phyloP scores from a whole-genome alignment of 2,113 vertebrate species.

The Rhinoderma darwinii region DNA sequence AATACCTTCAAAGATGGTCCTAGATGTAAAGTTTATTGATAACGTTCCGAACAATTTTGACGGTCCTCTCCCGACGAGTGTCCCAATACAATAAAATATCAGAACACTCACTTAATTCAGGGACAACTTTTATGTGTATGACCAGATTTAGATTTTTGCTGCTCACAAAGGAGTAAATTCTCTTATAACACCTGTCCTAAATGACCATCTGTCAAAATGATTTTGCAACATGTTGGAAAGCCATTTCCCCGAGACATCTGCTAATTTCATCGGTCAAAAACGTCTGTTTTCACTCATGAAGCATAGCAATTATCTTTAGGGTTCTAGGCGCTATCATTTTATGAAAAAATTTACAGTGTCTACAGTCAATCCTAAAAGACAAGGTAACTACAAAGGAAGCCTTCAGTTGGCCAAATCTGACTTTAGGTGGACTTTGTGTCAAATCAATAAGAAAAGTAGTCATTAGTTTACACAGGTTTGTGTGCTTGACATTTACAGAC shows the following conservation, averaged over 20 bases:
- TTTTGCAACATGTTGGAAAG: not conserved
- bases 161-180: not conserved
- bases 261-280: conserved; percentile 1
- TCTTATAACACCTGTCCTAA: not conserved
- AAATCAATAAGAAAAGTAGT: not conserved
- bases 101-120: not conserved
- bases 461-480: not conserved
- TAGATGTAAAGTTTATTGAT: not conserved
- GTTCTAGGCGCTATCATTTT: not conserved
- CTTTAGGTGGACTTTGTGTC: conserved; percentile 3
- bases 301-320: not conserved
- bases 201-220: conserved; percentile 13
- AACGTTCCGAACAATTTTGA: not conserved
- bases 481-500: not conserved
- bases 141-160: not conserved
- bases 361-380: not conserved
- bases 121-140: not conserved
- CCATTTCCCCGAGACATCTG: conserved; percentile 5
- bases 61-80: not conserved
- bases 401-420: not conserved
- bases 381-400: not conserved
- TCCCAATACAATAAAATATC: not conserved
- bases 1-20: not conserved
- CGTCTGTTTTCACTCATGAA: not conserved
- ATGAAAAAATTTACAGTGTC: not conserved